phyloP scores from a whole-genome alignment of 2,888 invertebrate genomes.

The Drosophila dives region DNA sequence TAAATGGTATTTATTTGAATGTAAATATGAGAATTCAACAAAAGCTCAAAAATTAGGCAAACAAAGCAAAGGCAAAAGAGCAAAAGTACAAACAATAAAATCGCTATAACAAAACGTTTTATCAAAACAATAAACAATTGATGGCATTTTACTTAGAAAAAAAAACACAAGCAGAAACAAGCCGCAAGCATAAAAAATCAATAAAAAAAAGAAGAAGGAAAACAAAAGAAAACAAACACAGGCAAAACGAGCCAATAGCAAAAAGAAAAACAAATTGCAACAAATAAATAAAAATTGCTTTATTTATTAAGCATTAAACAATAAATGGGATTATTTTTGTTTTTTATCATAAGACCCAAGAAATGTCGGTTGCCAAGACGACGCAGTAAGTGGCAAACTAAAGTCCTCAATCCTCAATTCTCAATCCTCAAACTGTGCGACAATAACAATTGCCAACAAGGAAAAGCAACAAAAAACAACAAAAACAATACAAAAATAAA shows the following conservation, averaged over 20 bases:
- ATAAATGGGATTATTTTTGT: slow-evolving; percentile 75
- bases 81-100: slow-evolving; percentile 55
- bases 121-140: slow-evolving; percentile 80
- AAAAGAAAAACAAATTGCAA: slow-evolving; percentile 51
- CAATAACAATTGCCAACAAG: slow-evolving; percentile 55
- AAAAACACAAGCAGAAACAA: slow-evolving; percentile 22
- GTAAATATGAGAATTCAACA: slow-evolving; percentile 4
- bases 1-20: not conserved
- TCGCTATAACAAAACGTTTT: slow-evolving; percentile 56
- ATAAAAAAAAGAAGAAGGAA: slow-evolving; percentile 30
- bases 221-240: slow-evolving; percentile 30
- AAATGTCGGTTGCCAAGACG: slow-evolving; percentile 21
- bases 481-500: slow-evolving; percentile 27
- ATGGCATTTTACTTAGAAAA: slow-evolving; percentile 69
- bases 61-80: slow-evolving; percentile 6
- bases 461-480: not conserved
- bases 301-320: slow-evolving; percentile 81
- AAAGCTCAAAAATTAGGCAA: not conserved
- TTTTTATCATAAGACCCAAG: slow-evolving; percentile 54
- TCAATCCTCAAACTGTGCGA: slow-evolving; percentile 17
- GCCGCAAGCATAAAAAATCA: slow-evolving; percentile 48
- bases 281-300: slow-evolving; percentile 79
- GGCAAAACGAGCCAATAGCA: slow-evolving; percentile 15
- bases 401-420: slow-evolving; percentile 13
- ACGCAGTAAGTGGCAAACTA: slow-evolving; percentile 16